Evolutionary conservation across 2,113 vertebrate genomes (phyloP).

Genomic region (Chionomys nivalis): DNA sequence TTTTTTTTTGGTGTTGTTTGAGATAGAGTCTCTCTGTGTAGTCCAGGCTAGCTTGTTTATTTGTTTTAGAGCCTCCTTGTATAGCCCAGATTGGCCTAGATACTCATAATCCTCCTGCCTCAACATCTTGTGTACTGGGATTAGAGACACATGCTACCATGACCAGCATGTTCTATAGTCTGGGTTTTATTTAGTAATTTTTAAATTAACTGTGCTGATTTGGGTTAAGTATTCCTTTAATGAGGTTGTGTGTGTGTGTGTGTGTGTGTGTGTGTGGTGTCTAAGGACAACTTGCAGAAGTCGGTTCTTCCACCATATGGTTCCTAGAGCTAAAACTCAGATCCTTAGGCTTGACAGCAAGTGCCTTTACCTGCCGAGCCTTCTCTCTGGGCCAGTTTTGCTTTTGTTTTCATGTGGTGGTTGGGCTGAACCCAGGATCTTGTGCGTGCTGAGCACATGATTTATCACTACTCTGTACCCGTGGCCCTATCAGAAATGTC

Average conservation of each 20-base stretch:
- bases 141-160: background rate
- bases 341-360: background rate
- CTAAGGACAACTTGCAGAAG: background rate
- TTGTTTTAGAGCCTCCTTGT: background rate
- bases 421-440: background rate
- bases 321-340: background rate
- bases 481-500: constrained; percentile 11
- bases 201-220: background rate
- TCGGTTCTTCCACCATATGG: background rate
- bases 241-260: background rate
- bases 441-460: background rate
- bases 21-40: background rate
- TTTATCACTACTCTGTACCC: background rate
- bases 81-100: background rate
- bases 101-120: background rate
- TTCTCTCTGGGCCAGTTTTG: background rate
- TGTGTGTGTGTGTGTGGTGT: too few relatives aligned
- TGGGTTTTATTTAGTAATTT: background rate
- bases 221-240: background rate
- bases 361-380: background rate
- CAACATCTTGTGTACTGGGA: background rate
- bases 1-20: background rate
- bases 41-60: background rate
- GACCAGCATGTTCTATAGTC: background rate
- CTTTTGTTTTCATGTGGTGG: background rate